These are phyloP conservation scores for Drosophila leonis DNA, from an alignment of 2,888 invertebrate genomes.

Conservation along the genomic window DNA sequence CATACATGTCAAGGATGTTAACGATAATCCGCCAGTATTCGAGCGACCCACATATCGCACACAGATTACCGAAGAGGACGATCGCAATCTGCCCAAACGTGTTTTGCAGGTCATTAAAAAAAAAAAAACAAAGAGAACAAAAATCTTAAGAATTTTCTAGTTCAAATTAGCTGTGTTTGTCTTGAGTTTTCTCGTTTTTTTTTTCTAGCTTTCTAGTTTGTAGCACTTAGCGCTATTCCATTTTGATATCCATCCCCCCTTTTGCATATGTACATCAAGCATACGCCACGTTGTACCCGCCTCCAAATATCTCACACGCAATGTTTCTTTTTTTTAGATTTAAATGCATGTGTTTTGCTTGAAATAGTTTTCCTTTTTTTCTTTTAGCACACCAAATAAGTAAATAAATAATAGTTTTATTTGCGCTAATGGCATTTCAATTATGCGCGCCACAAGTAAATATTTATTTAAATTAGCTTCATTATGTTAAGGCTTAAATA, in stretches of 20 bases:
- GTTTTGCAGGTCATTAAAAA: constrained; percentile 91
- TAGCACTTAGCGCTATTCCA: constrained; percentile 42
- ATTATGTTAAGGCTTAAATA: constrained; percentile 31
- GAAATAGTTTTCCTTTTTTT: neutral
- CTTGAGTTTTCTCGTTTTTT: constrained; percentile 18
- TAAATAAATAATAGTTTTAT: neutral
- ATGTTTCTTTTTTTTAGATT: constrained; percentile 23
- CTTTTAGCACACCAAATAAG: constrained; percentile 6
- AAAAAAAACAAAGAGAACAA: neutral
- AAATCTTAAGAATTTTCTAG: neutral
- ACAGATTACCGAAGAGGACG: constrained; percentile 98
- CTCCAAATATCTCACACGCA: neutral
- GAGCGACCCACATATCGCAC: constrained; percentile 97
- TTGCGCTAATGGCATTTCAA: constrained; percentile 31
- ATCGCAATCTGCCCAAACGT: constrained; percentile 96
- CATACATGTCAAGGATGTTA: constrained; percentile 98
- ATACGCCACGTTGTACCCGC: constrained; percentile 42
- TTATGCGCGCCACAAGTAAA: constrained; percentile 35
- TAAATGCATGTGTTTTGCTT: constrained; percentile 49
- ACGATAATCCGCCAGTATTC: constrained; percentile 99
- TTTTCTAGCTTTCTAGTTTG: constrained; percentile 28
- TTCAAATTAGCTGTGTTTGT: constrained; percentile 25
- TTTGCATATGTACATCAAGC: constrained; percentile 50
- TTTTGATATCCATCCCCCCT: neutral
- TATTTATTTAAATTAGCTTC: constrained; percentile 45